Base-by-base conservation (phyloP, 1,140 invertebrate genomes). In the Cryptotermes secundus region DNA sequence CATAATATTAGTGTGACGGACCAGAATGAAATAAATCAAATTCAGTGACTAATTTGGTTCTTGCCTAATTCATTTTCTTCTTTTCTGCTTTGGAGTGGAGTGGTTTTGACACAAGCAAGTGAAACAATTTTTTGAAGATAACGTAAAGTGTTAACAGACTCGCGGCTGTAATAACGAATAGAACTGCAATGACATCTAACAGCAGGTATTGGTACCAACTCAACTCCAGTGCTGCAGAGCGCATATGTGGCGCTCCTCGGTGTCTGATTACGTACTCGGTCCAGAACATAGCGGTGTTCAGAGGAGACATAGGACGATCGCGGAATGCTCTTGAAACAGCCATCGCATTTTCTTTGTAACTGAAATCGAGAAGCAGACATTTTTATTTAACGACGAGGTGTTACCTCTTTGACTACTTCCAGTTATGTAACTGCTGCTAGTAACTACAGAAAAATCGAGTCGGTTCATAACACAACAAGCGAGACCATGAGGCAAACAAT, bases 281-380 rank as follows among this genome's bases (percentile, higher is more conserved):
- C 93, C 93, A 94, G 86, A 90, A 93, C 59, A 93, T 86, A 9
- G 92, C 92, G 35, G 89, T 91, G n/a, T 93, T 90, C 80, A 92
- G 86, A 0, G 92, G 89, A 34, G 34, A 85, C 79, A 84, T 72
- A 31, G 86, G 87, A 9, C 86, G 80, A 85, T 89, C 88, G 3
- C 14, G 81, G 42, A 45, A 82, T 31, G 31, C 22, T 45, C 31
- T 38, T 22, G 81, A 82, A 34, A 82, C 9, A 26, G n/a, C 4
- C 16, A 38, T 9, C 14, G 42, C 81, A 31, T 45, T 38, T 19
- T 82, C 22, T 49, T n/a, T 38, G 38, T 45, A 82, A 9, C 81
- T 82, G 81, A n/a, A 82, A 82, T 2, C 3, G 34, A 16, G 22
- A 35, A 36, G 19, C 10, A n/a, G 19, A 81, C 24, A 81, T 22